A percentile compares a stretch with the other conserved stretches of the same genome.
phyloP scores from a whole-genome alignment of 2,888 invertebrate species.

The Macaria notata region DNA sequence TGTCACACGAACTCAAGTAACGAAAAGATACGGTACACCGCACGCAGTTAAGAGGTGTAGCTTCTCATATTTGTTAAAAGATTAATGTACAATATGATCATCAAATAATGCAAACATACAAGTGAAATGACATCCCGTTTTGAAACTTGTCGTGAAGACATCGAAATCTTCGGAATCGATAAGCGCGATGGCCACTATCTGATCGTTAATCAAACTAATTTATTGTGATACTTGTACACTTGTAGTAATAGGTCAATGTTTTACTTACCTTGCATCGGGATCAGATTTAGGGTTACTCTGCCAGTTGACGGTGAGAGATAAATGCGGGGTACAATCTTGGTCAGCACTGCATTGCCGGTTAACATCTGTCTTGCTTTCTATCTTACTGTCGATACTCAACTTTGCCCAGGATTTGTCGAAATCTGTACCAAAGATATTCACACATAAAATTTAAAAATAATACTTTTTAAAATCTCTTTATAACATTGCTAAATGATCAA shows the following conservation, averaged over 20 bases:
- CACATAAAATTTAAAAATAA: neutral
- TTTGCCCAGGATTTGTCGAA: conserved; percentile 45
- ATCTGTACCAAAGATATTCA: neutral
- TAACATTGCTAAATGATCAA: neutral
- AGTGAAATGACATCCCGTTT: neutral
- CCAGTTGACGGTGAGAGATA: conserved; percentile 43
- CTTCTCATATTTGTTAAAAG: neutral
- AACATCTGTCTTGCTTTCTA: conserved; percentile 27
- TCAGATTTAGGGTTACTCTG: neutral
- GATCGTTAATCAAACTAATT: no score
- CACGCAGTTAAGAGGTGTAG: neutral
- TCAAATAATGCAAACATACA: neutral
- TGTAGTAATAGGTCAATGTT: neutral
- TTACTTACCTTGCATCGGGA: neutral
- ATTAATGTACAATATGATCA: neutral
- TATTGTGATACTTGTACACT: no score
- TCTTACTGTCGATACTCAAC: conserved; percentile 40
- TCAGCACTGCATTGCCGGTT: conserved; percentile 41
- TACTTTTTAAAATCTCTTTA: neutral
- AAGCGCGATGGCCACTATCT: no score
- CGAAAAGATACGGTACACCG: neutral
- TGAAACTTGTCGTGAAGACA: no score
- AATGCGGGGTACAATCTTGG: conserved; percentile 45
- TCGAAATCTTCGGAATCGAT: no score
- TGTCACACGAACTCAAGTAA: no score